These are phyloP conservation scores for Nasonia vitripennis DNA, from an alignment of 1,140 invertebrate genomes.

Conservation along the genomic window DNA sequence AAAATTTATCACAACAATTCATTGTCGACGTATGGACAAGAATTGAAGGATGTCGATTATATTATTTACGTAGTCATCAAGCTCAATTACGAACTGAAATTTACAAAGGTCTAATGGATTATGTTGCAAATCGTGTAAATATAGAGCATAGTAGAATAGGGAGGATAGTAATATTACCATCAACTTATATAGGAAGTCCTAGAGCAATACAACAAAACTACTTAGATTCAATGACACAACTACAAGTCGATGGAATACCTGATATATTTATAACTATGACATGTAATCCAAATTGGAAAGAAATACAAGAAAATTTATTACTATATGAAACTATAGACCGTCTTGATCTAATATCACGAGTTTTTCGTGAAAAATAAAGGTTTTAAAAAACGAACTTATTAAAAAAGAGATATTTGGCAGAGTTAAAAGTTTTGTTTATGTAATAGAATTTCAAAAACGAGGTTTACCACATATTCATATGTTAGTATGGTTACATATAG, in stretches of 20 bases:
- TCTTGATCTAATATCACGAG: neutral
- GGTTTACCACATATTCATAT: too few species aligned
- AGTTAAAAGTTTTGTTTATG: too few species aligned
- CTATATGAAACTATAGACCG: neutral
- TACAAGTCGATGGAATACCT: too few species aligned
- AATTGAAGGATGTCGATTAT: constrained; percentile 41
- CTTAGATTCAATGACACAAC: too few species aligned
- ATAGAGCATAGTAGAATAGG: constrained; percentile 23
- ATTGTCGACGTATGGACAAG: constrained; percentile 11
- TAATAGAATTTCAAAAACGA: too few species aligned
- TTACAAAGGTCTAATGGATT: too few species aligned
- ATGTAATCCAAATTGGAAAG: constrained; percentile 22
- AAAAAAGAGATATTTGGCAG: too few species aligned
- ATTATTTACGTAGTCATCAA: constrained; percentile 46
- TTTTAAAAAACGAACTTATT: neutral
- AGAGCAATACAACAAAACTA: too few species aligned
- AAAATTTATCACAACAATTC: too few species aligned
- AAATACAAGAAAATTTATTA: constrained; percentile 43
- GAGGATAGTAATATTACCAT: constrained; percentile 42
- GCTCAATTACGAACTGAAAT: constrained; percentile 15
- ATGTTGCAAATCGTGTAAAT: constrained; percentile 29
- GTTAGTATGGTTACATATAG: too few species aligned
- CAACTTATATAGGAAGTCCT: constrained; percentile 29
- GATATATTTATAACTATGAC: too few species aligned
- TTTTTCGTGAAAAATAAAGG: constrained; percentile 14